Evolutionary conservation across 1,140 invertebrate genomes (phyloP).

Genomic region (Brachionus angularis): DNA sequence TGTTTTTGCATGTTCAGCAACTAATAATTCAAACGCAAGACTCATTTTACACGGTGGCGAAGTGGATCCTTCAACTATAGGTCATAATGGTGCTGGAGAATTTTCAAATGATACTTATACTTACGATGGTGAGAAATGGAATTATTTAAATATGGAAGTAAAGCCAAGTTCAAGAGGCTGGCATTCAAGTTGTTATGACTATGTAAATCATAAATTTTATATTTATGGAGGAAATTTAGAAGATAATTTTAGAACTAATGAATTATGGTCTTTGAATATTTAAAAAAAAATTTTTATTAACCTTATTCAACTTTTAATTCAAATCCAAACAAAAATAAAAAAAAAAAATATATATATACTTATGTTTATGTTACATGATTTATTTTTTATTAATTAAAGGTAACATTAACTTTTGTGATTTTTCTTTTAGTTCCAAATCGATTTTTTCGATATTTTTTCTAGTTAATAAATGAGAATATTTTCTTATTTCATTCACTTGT

Average conservation of each 20-base stretch:
- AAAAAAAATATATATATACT: too few relatives aligned
- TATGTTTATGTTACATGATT: too few relatives aligned
- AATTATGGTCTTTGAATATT: neutral
- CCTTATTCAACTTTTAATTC: too few relatives aligned
- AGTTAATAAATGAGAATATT: slow-evolving; percentile 11
- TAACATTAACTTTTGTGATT: slow-evolving; percentile 20
- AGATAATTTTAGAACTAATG: neutral
- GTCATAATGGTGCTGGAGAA: slow-evolving; percentile 46
- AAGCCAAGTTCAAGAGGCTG: neutral
- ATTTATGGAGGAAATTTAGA: neutral
- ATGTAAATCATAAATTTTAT: neutral
- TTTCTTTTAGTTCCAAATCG: slow-evolving; percentile 29
- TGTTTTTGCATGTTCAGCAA: slow-evolving; percentile 41
- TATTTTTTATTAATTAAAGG: slow-evolving; percentile 22
- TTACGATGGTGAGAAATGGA: slow-evolving; percentile 35
- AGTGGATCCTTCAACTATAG: slow-evolving; percentile 45
- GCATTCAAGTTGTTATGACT: neutral
- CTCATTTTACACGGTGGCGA: slow-evolving; percentile 44
- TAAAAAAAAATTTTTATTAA: too few relatives aligned
- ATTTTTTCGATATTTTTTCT: slow-evolving; percentile 35
- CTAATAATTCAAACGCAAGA: neutral
- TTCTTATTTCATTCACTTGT: slow-evolving; percentile 7
- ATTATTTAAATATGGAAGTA: neutral
- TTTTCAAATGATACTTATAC: slow-evolving; percentile 46
- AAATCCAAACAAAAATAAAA: too few relatives aligned